Conservation (phyloP, 2,113 vertebrate genomes). For the Addax nasomaculatus region DNA sequence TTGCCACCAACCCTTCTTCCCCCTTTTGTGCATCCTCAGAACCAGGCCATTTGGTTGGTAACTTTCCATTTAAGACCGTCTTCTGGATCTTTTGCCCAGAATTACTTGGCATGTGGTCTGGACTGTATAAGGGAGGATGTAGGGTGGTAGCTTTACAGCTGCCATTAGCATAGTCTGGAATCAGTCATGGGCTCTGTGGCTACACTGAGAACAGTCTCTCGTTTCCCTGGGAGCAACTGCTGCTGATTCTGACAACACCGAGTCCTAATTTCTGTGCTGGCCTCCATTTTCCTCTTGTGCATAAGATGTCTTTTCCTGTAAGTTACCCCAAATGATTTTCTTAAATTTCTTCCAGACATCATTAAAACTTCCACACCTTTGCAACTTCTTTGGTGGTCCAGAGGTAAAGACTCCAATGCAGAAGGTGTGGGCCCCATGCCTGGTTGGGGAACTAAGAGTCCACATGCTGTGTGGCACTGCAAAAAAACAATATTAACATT, state of each 20-base stretch:
- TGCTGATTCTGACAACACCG: not conserved
- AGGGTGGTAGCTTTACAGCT: not conserved
- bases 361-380: not conserved
- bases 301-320: not conserved
- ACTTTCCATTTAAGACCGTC: not conserved
- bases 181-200: not conserved
- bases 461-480: not conserved
- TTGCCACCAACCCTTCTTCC: not conserved
- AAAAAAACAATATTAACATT: not conserved
- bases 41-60: not conserved
- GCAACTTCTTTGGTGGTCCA: not conserved
- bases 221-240: not conserved
- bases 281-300: not conserved
- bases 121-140: no score
- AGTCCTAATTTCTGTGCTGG: not conserved
- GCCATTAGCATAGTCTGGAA: no score
- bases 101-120: not conserved
- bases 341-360: not conserved
- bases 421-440: not conserved
- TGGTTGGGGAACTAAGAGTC: not conserved
- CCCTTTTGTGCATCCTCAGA: not conserved
- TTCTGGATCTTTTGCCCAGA: not conserved
- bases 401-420: not conserved
- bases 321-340: not conserved
- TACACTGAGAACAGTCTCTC: not conserved